These are phyloP conservation scores for Aplysia californica DNA, from an alignment of 1,140 invertebrate species.

Conservation along the genomic window DNA sequence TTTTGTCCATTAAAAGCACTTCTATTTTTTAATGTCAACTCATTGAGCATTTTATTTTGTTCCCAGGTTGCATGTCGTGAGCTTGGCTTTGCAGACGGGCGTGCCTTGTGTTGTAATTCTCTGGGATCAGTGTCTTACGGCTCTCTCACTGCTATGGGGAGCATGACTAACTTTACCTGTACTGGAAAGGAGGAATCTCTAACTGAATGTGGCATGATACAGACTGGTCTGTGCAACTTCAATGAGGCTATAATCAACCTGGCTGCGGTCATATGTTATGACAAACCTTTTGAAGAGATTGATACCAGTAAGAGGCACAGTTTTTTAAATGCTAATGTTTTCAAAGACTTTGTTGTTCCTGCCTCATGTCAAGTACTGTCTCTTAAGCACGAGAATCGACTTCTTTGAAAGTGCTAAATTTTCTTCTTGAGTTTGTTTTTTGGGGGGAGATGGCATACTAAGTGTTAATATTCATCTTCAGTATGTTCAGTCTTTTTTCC, in stretches of 20 bases:
- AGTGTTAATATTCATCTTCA: too few species aligned
- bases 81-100: constrained; percentile 41
- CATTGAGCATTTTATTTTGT: too few species aligned
- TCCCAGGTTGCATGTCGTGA: constrained; percentile 37
- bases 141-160: neutral
- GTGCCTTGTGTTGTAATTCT: constrained; percentile 23
- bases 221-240: neutral
- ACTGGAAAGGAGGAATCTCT: constrained; percentile 23
- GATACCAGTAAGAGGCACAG: constrained; percentile 45
- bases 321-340: neutral
- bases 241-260: neutral
- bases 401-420: too few species aligned
- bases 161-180: constrained; percentile 12
- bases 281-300: constrained; percentile 32
- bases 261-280: constrained; percentile 48
- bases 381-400: too few species aligned
- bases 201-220: neutral
- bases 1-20: too few species aligned
- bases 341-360: neutral
- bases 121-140: constrained; percentile 5
- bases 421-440: too few species aligned
- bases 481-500: too few species aligned
- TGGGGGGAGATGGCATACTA: too few species aligned
- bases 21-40: too few species aligned
- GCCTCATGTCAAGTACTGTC: too few species aligned